phyloP scores from a whole-genome alignment of 2,797 vertebrate genomes.

The Lycodopsis pacificus region DNA sequence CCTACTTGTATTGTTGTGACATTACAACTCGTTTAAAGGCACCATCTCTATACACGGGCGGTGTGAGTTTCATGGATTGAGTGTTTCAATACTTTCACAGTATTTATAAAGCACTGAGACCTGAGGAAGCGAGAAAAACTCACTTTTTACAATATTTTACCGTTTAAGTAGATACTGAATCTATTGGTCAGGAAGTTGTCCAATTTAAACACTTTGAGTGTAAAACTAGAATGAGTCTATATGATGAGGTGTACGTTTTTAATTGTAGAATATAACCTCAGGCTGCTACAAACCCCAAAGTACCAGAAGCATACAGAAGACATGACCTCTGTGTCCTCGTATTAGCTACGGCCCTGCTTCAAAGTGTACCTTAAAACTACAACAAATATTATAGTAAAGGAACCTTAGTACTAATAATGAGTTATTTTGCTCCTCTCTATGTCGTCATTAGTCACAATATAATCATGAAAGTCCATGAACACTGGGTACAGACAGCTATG shows the following conservation, averaged over 20 bases:
- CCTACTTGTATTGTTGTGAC: neutral
- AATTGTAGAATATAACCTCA: neutral
- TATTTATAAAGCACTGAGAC: neutral
- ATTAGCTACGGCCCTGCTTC: neutral
- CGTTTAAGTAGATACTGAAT: neutral
- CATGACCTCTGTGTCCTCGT: neutral
- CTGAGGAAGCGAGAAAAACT: too few species aligned
- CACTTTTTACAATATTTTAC: too few species aligned
- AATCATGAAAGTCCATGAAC: slow-evolving; percentile 2
- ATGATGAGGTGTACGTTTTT: neutral
- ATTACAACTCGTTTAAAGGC: neutral
- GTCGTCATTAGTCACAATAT: neutral
- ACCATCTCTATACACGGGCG: neutral
- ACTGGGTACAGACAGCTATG: neutral
- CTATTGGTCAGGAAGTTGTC: neutral
- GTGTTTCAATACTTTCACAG: too few species aligned
- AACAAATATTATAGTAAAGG: neutral
- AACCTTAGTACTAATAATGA: neutral
- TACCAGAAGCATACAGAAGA: neutral
- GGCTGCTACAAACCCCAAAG: neutral
- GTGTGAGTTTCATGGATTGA: neutral
- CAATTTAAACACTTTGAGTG: neutral
- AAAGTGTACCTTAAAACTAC: neutral
- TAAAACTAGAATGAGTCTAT: neutral
- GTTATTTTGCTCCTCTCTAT: slow-evolving; percentile 5